Evolutionary conservation across 1,140 invertebrate species (phyloP).

Genomic region (Drosophila parvula): DNA sequence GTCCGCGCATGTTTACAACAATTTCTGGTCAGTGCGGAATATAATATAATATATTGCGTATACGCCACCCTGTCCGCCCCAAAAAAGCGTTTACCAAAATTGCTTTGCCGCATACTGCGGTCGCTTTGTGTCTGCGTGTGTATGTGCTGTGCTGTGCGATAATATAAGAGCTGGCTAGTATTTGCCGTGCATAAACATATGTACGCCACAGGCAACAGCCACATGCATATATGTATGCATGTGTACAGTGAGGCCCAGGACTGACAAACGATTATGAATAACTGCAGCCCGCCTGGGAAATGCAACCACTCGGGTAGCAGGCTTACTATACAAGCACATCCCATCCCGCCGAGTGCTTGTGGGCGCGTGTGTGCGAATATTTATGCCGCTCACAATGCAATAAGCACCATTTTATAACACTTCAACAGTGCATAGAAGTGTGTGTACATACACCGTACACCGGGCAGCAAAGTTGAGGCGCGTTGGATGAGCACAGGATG

Average conservation of each 20-base stretch:
- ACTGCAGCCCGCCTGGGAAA: conserved; percentile 40
- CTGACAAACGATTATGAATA: conserved; percentile 79
- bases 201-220: conserved; percentile 20
- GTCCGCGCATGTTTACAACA: conserved; percentile 13
- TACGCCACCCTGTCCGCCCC: conserved; percentile 49
- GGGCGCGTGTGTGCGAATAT: conserved; percentile 30
- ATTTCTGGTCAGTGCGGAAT: conserved; percentile 43
- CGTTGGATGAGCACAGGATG: conserved; percentile 13
- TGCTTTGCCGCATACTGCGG: conserved; percentile 64
- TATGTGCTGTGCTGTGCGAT: background rate
- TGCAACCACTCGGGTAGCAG: conserved; percentile 38
- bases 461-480: conserved; percentile 20
- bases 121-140: conserved; percentile 44
- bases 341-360: conserved; percentile 15
- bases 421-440: conserved; percentile 14
- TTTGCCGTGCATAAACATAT: conserved; percentile 26
- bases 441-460: conserved; percentile 44
- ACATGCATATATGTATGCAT: conserved; percentile 8
- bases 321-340: conserved; percentile 2
- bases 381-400: conserved; percentile 61
- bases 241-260: conserved; percentile 7
- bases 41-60: conserved; percentile 66
- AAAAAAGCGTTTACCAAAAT: conserved; percentile 58
- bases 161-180: conserved; percentile 9
- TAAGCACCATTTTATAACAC: conserved; percentile 70